Conservation (phyloP, 2,113 vertebrate genomes). For the Ptyas mucosa region DNA sequence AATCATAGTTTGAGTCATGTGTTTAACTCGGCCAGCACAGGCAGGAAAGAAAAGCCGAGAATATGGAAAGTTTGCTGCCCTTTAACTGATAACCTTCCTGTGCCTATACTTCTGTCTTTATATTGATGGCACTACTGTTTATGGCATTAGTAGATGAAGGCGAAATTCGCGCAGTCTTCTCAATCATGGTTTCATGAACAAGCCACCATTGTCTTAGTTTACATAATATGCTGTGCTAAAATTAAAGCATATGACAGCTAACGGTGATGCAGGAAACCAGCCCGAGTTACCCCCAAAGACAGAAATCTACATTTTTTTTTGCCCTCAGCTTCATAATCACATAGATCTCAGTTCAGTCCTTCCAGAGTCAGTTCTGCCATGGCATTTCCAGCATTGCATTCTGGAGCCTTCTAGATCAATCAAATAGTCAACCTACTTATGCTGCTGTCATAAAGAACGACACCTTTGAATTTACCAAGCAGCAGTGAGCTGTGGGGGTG, state of each 20-base stretch:
- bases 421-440: slow-evolving; percentile 25
- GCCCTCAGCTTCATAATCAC: neutral
- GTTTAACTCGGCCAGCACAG: no score
- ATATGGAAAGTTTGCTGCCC: neutral
- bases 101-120: no score
- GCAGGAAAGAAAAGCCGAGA: no score
- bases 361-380: neutral
- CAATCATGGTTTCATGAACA: neutral
- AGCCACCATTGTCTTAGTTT: neutral
- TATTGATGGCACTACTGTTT: neutral
- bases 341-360: neutral
- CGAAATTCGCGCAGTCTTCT: neutral
- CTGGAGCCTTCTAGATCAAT: slow-evolving; percentile 15
- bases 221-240: neutral
- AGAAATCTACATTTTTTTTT: neutral
- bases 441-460: slow-evolving; percentile 25
- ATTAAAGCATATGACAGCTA: neutral
- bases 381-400: slow-evolving; percentile 9
- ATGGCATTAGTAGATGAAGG: neutral
- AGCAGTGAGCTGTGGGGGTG: slow-evolving; percentile 30
- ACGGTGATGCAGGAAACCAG: neutral
- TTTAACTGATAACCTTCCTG: neutral
- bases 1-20: no score
- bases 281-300: neutral
- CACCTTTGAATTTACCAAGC: slow-evolving; percentile 41